Evolutionary conservation across 1,140 invertebrate genomes (phyloP).

Genomic region (Brachionus manjavacas): DNA sequence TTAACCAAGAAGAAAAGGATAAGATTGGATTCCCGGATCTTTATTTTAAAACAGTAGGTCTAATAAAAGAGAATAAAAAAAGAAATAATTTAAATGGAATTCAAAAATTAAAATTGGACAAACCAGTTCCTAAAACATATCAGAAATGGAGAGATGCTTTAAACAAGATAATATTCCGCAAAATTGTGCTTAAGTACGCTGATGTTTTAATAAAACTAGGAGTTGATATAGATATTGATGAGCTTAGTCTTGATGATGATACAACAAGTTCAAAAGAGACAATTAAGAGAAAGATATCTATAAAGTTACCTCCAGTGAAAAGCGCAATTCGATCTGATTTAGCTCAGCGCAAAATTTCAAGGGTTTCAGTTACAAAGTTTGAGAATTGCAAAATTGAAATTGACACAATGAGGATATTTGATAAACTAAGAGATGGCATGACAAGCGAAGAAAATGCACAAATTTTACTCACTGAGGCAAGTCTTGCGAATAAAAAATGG

Average conservation of each 20-base stretch:
- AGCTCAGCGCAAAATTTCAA: background rate
- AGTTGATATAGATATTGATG: constrained; percentile 7
- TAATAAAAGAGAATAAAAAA: constrained; percentile 22
- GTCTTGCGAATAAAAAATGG: background rate
- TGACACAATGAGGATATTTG: background rate
- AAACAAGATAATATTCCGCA: constrained; percentile 19
- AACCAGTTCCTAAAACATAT: constrained; percentile 1
- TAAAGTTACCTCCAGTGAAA: background rate
- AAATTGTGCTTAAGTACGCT: background rate
- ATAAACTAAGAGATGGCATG: background rate
- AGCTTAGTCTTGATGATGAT: background rate
- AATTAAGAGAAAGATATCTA: background rate
- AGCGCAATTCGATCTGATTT: background rate
- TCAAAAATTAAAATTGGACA: background rate
- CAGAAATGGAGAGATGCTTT: constrained; percentile 5
- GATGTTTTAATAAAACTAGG: background rate
- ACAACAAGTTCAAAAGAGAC: background rate
- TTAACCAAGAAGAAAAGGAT: background rate
- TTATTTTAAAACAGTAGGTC: constrained; percentile 20
- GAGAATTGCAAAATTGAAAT: background rate
- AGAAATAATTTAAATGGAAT: background rate
- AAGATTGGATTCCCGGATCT: background rate
- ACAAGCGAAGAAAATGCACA: background rate
- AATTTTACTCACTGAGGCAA: background rate
- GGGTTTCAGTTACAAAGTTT: background rate